These are phyloP conservation scores for Drosophila anomelani DNA, from an alignment of 2,888 invertebrate genomes.

Conservation along the genomic window DNA sequence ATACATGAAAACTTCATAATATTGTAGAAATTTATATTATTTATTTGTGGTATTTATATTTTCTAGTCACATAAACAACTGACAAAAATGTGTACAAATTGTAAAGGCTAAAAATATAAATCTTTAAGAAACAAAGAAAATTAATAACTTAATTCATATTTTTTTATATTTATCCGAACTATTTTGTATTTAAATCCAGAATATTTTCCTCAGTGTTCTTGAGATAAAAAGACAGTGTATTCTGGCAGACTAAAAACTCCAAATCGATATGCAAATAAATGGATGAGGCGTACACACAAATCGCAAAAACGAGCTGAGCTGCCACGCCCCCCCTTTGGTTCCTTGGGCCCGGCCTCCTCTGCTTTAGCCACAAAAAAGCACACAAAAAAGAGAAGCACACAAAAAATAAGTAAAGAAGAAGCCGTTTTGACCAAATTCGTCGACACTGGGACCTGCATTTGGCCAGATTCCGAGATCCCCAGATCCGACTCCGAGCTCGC, in stretches of 20 bases:
- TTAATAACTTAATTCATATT: no score
- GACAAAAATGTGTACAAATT: no score
- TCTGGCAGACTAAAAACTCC: slow-evolving; percentile 75
- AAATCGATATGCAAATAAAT: slow-evolving; percentile 80
- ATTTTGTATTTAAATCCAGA: background rate
- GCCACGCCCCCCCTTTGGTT: slow-evolving; percentile 47
- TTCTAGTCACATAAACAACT: background rate
- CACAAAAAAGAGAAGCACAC: slow-evolving; percentile 2
- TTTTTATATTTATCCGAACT: fast-evolving
- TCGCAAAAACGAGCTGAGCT: slow-evolving; percentile 63
- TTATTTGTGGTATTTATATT: background rate
- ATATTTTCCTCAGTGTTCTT: background rate
- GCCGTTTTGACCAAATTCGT: slow-evolving; percentile 78
- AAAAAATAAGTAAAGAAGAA: slow-evolving; percentile 30
- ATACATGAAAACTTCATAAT: background rate
- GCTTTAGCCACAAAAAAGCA: slow-evolving; percentile 3
- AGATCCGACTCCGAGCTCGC: slow-evolving; percentile 46
- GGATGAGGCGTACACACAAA: slow-evolving; percentile 76
- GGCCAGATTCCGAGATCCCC: slow-evolving; percentile 41
- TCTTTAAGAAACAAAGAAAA: no score
- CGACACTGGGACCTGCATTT: slow-evolving; percentile 52
- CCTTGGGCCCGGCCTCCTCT: slow-evolving; percentile 9
- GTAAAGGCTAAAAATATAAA: no score
- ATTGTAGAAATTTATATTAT: no score
- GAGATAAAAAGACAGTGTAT: slow-evolving; percentile 33